Base-by-base conservation (phyloP, 2,113 vertebrate species). In the Lophura nycthemera region DNA sequence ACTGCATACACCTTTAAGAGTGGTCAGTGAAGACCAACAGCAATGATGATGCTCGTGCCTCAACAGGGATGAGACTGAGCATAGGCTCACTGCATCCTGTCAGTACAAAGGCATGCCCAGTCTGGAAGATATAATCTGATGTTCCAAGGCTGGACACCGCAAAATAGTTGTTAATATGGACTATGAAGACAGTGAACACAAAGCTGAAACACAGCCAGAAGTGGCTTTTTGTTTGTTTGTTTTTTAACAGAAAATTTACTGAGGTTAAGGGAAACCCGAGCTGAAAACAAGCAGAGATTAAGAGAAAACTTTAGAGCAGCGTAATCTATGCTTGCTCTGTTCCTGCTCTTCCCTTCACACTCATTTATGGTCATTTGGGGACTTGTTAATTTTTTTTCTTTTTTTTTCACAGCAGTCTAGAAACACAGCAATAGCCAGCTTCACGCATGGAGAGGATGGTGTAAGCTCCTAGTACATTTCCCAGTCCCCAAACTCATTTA, bases 401-500 rank as follows among this genome's bases (percentile, higher is more conserved):
- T 2, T 85, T 70, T 60, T 75, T 69, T 34, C 65, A 32, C 59
- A 54, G 27, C 85, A 32, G 48, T 85, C 64, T 24, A 82, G 82
- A 73, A 87, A 79, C n/a, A 40, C 48, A 79, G 87, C 57, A 40
- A 50, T 7, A 84, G 36, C 30, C 2, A 1, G 47, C 50, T 72
- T 85, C 75, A 52, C 8, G 25, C 71, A 85, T 4, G 40, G 67
- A 85, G 67, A 63, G 48, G 67, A 79, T 8, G 45, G 67, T 0
- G 3, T 65, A 76, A 89, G 78, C 60, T 88, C 75, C 78, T 18
- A 65, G 30, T 43, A 89, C 82, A 91, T 92, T 85, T 94, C 92
- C 93, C 92, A 91, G 82, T 92, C 87, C 88, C 85, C 88, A 61
- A 91, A 85, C 81, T 89, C 92, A 91, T 96, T 95, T 95, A 79